phyloP scores from a whole-genome alignment of 53 echinoderm and acorn worm genomes.

The Zoroaster sp. region DNA sequence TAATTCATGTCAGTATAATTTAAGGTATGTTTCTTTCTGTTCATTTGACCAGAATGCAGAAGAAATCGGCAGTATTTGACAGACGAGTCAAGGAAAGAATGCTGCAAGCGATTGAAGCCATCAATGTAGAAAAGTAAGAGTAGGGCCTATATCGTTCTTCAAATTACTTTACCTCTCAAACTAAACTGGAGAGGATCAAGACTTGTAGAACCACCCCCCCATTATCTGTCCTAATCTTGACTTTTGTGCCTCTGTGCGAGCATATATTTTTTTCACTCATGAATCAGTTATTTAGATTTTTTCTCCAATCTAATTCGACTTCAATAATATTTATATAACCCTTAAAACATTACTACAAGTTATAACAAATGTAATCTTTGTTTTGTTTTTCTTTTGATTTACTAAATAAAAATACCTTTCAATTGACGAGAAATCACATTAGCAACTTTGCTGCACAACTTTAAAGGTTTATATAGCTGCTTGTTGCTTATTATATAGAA shows the following conservation, averaged over 20 bases:
- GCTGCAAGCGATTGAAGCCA: conserved; percentile 94
- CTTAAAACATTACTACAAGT: neutral
- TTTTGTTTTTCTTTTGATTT: neutral
- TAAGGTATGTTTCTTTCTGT: neutral
- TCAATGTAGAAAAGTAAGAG: conserved; percentile 93
- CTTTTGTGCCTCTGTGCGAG: too few species aligned
- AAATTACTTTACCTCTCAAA: neutral
- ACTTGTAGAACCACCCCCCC: neutral
- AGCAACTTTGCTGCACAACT: too few species aligned
- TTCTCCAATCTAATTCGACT: neutral
- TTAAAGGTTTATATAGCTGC: too few species aligned
- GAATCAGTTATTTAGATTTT: neutral
- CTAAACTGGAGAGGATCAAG: neutral
- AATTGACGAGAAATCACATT: too few species aligned
- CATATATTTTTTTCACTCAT: too few species aligned
- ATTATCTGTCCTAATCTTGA: neutral
- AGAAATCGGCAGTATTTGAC: conserved; percentile 80
- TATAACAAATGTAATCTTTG: neutral
- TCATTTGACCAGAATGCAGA: conserved; percentile 69
- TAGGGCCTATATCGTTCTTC: neutral
- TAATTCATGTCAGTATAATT: neutral
- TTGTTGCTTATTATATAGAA: too few species aligned
- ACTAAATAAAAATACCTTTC: too few species aligned
- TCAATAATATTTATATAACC: neutral
- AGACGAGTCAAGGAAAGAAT: conserved; percentile 88